Percentiles rank a stretch among this genome's conserved stretches.
phyloP scores from a whole-genome alignment of 2,888 invertebrate species.

The Mactromeris polynyma region DNA sequence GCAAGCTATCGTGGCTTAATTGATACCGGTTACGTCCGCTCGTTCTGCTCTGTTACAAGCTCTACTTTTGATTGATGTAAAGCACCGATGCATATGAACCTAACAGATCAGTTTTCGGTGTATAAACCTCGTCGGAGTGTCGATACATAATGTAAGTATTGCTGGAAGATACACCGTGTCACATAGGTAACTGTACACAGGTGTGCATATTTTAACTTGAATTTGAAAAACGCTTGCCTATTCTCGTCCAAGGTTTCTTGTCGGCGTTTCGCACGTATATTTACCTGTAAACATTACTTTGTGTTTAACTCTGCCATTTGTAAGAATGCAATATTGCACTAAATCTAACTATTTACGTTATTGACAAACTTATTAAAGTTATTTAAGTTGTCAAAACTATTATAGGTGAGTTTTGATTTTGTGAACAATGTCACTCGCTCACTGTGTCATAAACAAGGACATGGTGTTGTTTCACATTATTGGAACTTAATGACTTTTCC shows the following conservation, averaged over 20 bases:
- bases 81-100: neutral
- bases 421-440: no score
- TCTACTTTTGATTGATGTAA: neutral
- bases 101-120: neutral
- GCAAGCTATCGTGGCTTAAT: no score
- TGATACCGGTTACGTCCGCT: no score
- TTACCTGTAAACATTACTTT: neutral
- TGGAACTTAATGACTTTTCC: no score
- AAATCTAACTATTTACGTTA: neutral
- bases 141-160: neutral
- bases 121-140: constrained; percentile 10
- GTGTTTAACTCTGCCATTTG: neutral
- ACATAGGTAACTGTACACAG: neutral
- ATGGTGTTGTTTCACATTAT: no score
- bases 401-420: no score
- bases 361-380: neutral
- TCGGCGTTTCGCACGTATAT: neutral
- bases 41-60: neutral
- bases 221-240: neutral
- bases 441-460: no score
- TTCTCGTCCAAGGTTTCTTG: no score
- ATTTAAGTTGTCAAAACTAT: no score
- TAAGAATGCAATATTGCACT: neutral
- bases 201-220: neutral
- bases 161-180: neutral